Base-by-base conservation (phyloP, 2,797 vertebrate species). In the Galaxias olidus region DNA sequence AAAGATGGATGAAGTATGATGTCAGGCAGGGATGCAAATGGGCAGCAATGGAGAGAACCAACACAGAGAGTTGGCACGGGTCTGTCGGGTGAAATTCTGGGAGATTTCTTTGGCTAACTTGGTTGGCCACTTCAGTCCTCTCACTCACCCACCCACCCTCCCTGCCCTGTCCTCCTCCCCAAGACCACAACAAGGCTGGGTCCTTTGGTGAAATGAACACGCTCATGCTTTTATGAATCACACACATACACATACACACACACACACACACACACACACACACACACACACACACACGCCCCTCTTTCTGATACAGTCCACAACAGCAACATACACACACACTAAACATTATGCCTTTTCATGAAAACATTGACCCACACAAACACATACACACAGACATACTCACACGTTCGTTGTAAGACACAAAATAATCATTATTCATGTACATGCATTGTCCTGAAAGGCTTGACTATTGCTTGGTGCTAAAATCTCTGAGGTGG, bases 171-270 rank as follows among this genome's bases (percentile, higher is more conserved):
- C 41, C 84, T 85, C 82, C 84, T 73, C 81, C 77, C 71, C 63
- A 43, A 84, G 77, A 86, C 92, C 92, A 92, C 92, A 92, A 91
- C 88, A 93, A 92, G 89, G 88, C 85, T 3, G 63, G 57, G 75
- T 86, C 86, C 84, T 83, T 87, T 85, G 85, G 84, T 85, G 87
- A 89, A 91, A 92, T 92, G 90, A 92, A 91, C 89, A 89, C 87
- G 90, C 90, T 88, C 89, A 91, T 92, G 86, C 88, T 92, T 92
- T 89, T 84, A 85, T 86, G 84, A 89, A 88, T 86, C 86, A 85
- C 83, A 63, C 87, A 89, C 85, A 82, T 86, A 89, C 84, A 81
- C 83, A 82, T 83, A 72, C 78, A 78, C 67, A 69, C 55, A 60
- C 58, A 45, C 53, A 56, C 67, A 72, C 68, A 72, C 66, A 61